Conservation (phyloP, 1,140 invertebrate species). For the Coenobita brevimanus region DNA sequence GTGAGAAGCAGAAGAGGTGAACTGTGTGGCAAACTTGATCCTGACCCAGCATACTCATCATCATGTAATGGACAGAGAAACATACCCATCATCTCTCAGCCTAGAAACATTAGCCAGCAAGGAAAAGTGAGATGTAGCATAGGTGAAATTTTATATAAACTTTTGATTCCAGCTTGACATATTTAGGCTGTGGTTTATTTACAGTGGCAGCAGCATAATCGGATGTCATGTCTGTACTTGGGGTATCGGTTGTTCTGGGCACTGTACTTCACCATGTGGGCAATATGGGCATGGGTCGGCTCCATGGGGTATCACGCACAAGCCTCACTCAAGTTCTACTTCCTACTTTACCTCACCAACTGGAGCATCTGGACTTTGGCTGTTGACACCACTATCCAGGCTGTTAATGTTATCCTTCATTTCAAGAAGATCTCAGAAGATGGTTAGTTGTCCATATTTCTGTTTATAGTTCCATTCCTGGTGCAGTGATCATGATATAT, state of each 20-base stretch:
- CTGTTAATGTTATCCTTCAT: slow-evolving; percentile 60
- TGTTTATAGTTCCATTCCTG: no score
- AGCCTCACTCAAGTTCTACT: slow-evolving; percentile 43
- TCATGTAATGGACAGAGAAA: no score
- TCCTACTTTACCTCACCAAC: slow-evolving; percentile 62
- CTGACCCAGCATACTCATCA: no score
- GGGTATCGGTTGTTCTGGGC: slow-evolving; percentile 67
- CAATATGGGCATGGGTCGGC: slow-evolving; percentile 63
- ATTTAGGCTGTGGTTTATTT: slow-evolving; percentile 22
- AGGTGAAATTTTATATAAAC: no score
- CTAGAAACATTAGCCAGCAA: no score
- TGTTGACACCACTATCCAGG: slow-evolving; percentile 61
- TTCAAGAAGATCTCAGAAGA: slow-evolving; percentile 66
- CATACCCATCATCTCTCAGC: no score
- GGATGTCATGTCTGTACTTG: slow-evolving; percentile 67
- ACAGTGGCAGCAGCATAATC: slow-evolving; percentile 66
- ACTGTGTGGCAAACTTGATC: no score
- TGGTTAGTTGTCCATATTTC: slow-evolving; percentile 22
- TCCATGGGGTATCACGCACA: slow-evolving; percentile 59
- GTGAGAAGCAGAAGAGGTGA: no score
- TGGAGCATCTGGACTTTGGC: slow-evolving; percentile 67
- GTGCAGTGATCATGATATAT: no score
- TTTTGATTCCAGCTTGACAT: no score
- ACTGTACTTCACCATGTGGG: slow-evolving; percentile 67
- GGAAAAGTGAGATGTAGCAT: no score